Evolutionary conservation across 1,140 invertebrate genomes (phyloP), one percentile per base, ranked within the genome.

Genomic region (Heliconius melpomene): DNA sequence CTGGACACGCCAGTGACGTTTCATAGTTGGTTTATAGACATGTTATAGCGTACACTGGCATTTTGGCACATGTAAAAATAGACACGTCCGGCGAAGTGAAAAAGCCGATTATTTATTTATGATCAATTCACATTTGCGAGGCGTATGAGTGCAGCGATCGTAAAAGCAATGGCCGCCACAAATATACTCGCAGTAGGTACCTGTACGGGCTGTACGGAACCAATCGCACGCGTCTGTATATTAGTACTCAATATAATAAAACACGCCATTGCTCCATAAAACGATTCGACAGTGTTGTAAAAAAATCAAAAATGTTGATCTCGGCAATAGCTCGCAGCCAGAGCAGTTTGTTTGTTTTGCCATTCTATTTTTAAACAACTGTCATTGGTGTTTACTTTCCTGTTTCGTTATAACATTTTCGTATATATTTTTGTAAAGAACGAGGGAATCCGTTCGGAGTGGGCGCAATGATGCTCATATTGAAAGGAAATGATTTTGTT

Each of bases 291-390:
- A 77, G 78, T 78, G 82, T 82, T 85, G 84, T 85, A 85, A 85
- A 85, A 84, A 83, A 85, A 85, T 85, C 82, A 85, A 83, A 85
- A 85, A 85, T 83, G 80, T 83, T 80, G 82, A 85, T 85, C 82
- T 85, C 84, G 60, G 82, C 79, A 80, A 85, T 85, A 83, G 84
- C 82, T 85, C 77, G 79, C 79, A 83, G 84, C 80, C 79, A 82
- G 75, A 74, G 82, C 80, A 83, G 82, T 85, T 83, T 81, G 79
- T 85, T 85, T 83, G 79, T 85, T 83, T 83, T 82, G 70, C 72
- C 76, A 79, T 85, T 82, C 84, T 83, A 82, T 85, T 84, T 83
- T 85, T 85, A 82, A 80, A 82, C 80, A 79, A 83, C 79, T 83
- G 60, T 80, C 84, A 80, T 78, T 83, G 73, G 72, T 80, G 74